Evolutionary conservation across 2,797 vertebrate genomes (phyloP).

Genomic region (Perdix hodgsoniae): DNA sequence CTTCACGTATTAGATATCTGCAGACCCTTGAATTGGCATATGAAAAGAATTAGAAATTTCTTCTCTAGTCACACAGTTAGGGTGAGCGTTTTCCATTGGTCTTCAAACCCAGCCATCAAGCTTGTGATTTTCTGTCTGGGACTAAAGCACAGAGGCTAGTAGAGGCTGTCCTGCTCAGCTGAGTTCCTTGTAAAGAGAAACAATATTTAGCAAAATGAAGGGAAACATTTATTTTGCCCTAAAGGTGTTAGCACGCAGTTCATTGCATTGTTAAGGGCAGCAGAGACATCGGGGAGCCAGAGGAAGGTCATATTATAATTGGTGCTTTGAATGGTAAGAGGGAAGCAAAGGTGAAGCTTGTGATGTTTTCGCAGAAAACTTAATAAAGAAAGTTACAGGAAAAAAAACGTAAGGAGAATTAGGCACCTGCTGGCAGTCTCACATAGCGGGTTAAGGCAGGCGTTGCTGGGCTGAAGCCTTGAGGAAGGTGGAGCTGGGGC

Average conservation of each 20-base stretch:
- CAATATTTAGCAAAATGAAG: slow-evolving; percentile 39
- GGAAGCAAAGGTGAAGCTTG: slow-evolving; percentile 71
- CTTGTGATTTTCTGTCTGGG: background rate
- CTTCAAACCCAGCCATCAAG: background rate
- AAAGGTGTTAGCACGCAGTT: slow-evolving; percentile 56
- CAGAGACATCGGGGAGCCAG: slow-evolving; percentile 46
- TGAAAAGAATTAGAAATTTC: slow-evolving; percentile 13
- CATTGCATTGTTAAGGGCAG: slow-evolving; percentile 45
- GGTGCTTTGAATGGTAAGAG: slow-evolving; percentile 67
- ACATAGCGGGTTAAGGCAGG: slow-evolving; percentile 26
- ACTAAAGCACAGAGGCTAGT: background rate
- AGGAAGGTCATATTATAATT: slow-evolving; percentile 77
- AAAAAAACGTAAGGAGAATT: slow-evolving; percentile 17
- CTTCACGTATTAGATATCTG: background rate
- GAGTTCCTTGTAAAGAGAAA: slow-evolving; percentile 43
- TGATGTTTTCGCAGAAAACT: slow-evolving; percentile 54
- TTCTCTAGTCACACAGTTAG: background rate
- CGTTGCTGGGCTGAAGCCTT: background rate
- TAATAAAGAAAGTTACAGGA: background rate
- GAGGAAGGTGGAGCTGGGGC: background rate
- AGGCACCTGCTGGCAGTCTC: slow-evolving; percentile 37
- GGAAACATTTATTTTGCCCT: slow-evolving; percentile 61
- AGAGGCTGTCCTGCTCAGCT: background rate
- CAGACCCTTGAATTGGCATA: background rate
- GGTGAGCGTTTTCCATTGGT: background rate